Evolutionary conservation across 1,140 invertebrate genomes (phyloP), one percentile per base, ranked within the genome.

Genomic region (Scaptomyza hsui): DNA sequence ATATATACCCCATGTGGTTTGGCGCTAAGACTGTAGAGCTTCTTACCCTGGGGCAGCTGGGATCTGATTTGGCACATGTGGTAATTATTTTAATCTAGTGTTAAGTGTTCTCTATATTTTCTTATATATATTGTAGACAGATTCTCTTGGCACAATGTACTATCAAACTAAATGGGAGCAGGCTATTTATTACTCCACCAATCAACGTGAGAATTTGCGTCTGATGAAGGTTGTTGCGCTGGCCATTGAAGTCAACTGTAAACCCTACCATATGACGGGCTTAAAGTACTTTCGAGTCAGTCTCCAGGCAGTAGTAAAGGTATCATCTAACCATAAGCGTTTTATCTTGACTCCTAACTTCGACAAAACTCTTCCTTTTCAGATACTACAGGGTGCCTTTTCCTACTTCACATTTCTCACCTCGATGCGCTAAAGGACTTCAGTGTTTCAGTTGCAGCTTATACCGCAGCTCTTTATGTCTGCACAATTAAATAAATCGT

Each of bases 281-380:
- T 39, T 82, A 9, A 83, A 77, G n/a, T 90, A 89, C 41, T 90
- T 90, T 71, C 55, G 57, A 15, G 75, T 90, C 13, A 90, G 73
- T 42, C 70, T 89, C 15, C 69, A 76, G 18, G 65, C 81, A 0
- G 85, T 81, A 13, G 0, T 88, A 1, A 89, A 82, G 73, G 83
- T 88, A 4, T 0, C n/a, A n/a, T 37, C 12, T n/a, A 3, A 29
- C 7, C 4, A n/a, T 12, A 42, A 42, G 42, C 35, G 5, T 3
- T 2, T 32, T 19, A 1, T 16, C 53, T 16, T 21, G 6, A 39
- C 1, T 35, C 29, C 19, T 52, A 18, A 16, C 18, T 9, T 1
- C n/a, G n/a, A 9, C 1, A 29, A 21, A 19, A 48, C 3, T 56
- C 15, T 12, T 6, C 3, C 32, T 47, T 47, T 16, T 7, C 55